A percentile compares a stretch with the other conserved stretches of the same genome.
Conservation (phyloP, 2,113 vertebrate genomes). For the Salminus brasiliensis region DNA sequence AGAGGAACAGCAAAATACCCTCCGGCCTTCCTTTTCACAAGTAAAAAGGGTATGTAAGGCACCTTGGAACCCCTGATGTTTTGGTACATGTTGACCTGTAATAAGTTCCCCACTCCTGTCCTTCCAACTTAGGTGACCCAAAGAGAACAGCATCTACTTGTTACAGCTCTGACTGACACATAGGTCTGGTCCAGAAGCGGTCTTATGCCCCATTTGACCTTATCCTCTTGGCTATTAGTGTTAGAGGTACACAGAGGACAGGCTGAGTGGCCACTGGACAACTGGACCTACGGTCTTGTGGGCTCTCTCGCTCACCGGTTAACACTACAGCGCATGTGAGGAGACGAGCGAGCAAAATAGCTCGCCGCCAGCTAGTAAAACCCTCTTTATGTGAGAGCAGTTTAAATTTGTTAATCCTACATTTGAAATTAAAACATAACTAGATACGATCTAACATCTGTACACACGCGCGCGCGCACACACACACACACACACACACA, state of each 20-base stretch:
- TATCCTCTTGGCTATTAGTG: neutral
- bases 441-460: slow-evolving; percentile 31
- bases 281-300: neutral
- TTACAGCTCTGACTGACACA: slow-evolving; percentile 43
- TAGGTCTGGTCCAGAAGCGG: neutral
- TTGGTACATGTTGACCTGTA: slow-evolving; percentile 21
- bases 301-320: slow-evolving; percentile 5
- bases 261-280: slow-evolving; percentile 4
- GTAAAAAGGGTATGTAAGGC: slow-evolving; percentile 67
- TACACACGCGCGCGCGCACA: too few relatives aligned
- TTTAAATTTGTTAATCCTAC: slow-evolving; percentile 47
- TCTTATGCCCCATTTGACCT: neutral
- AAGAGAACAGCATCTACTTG: slow-evolving; percentile 57
- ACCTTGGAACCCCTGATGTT: slow-evolving; percentile 71
- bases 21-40: slow-evolving; percentile 18
- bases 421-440: slow-evolving; percentile 1
- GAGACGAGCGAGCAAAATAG: slow-evolving; percentile 8
- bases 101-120: slow-evolving; percentile 26
- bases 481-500: too few relatives aligned
- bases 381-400: slow-evolving; percentile 3
- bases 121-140: slow-evolving; percentile 37
- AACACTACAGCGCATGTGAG: slow-evolving; percentile 22
- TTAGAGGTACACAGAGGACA: neutral
- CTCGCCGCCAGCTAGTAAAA: slow-evolving; percentile 6
- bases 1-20: slow-evolving; percentile 19